A percentile compares a stretch with the other conserved stretches of the same genome.
Evolutionary conservation across 1,140 invertebrate genomes (phyloP).

Genomic region (Bombus vancouverensis): DNA sequence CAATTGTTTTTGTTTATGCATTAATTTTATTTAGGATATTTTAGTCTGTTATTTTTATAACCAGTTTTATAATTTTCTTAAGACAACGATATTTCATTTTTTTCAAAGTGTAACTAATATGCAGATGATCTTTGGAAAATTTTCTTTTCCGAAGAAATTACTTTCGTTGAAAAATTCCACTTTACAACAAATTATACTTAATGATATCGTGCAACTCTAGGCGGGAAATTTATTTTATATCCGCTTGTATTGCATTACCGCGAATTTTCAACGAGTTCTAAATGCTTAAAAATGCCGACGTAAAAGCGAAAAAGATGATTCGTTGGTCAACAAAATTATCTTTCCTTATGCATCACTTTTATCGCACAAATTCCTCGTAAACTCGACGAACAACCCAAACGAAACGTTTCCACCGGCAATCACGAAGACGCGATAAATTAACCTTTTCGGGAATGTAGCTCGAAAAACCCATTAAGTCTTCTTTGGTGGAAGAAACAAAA

Average conservation of each 20-base stretch:
- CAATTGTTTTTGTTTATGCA: neutral
- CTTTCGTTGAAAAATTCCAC: no score
- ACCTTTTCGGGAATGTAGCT: neutral
- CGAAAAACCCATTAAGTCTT: conserved; percentile 53
- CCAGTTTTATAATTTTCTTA: no score
- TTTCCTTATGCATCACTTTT: conserved; percentile 9
- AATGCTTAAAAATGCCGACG: no score
- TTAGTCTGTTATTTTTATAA: no score
- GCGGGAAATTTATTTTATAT: no score
- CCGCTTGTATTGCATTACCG: neutral
- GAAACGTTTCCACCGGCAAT: conserved; percentile 34
- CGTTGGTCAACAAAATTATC: neutral
- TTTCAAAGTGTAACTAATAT: no score
- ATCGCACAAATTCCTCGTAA: neutral
- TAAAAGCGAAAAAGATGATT: neutral
- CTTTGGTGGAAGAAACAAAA: neutral
- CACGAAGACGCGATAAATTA: conserved; percentile 47
- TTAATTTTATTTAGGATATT: neutral
- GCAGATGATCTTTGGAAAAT: no score
- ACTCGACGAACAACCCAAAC: neutral
- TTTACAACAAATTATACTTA: no score
- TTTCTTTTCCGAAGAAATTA: no score
- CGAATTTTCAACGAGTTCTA: no score
- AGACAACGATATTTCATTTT: no score
- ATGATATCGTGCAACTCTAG: no score